phyloP scores from a whole-genome alignment of 1,140 invertebrate genomes.

The Coenobita brevimanus region DNA sequence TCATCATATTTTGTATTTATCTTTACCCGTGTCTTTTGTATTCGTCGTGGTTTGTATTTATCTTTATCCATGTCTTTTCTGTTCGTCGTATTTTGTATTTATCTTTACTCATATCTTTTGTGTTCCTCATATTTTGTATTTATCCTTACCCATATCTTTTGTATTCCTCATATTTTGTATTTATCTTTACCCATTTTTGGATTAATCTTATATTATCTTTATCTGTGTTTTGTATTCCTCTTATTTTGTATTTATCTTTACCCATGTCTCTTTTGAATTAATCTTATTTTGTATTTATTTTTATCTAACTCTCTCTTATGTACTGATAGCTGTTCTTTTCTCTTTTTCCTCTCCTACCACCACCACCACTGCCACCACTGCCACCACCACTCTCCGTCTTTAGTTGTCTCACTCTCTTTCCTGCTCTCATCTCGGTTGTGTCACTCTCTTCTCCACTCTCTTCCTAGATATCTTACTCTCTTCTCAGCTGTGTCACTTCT shows the following conservation, averaged over 20 bases:
- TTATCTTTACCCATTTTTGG: no score
- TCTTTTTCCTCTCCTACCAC: background rate
- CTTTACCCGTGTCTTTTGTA: background rate
- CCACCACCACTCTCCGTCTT: background rate
- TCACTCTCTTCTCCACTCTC: conserved; percentile 6
- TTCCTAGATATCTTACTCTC: conserved; percentile 5
- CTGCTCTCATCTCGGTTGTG: background rate
- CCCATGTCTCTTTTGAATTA: background rate
- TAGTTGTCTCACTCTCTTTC: background rate
- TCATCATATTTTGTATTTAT: no score
- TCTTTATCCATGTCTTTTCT: background rate
- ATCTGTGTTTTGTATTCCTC: background rate
- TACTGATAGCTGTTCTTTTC: background rate
- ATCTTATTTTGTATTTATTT: background rate
- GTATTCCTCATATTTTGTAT: no score
- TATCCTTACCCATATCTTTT: no score
- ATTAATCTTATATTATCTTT: background rate
- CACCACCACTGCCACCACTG: background rate
- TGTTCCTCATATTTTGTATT: no score
- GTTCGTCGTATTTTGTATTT: background rate
- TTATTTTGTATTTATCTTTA: background rate
- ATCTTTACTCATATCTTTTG: no score
- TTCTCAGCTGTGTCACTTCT: background rate
- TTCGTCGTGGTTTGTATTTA: no score
- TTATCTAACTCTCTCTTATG: background rate